Conservation (phyloP, 1,140 invertebrate genomes). For the Drosophila ohnishii region DNA sequence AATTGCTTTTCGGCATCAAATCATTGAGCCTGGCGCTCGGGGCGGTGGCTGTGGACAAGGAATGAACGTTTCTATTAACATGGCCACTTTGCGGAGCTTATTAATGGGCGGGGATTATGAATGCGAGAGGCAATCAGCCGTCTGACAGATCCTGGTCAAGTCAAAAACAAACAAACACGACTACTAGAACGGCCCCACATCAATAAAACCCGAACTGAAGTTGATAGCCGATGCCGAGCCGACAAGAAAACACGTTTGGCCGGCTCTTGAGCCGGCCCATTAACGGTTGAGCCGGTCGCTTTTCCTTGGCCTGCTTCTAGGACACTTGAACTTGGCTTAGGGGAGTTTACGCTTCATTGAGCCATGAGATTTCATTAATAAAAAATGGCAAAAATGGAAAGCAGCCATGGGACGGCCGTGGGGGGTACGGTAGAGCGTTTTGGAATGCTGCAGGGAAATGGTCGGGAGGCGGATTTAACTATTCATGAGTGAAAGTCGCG, state of each 20-base stretch:
- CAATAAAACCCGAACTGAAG: conserved; percentile 42
- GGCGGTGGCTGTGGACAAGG: background rate
- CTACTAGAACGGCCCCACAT: conserved; percentile 46
- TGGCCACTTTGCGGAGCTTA: conserved; percentile 46
- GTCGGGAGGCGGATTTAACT: conserved; percentile 68
- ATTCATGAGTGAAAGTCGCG: conserved; percentile 68
- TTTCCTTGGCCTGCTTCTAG: conserved; percentile 26
- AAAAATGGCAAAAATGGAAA: conserved; percentile 76
- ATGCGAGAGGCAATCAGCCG: conserved; percentile 50
- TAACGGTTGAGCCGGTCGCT: conserved; percentile 51
- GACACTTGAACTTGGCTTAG: conserved; percentile 58
- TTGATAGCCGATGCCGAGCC: conserved; percentile 16
- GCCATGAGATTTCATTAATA: conserved; percentile 81
- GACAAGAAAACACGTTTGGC: conserved; percentile 49
- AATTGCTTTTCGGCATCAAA: conserved; percentile 55
- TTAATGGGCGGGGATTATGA: conserved; percentile 66
- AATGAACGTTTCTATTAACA: conserved; percentile 42
- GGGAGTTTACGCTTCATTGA: conserved; percentile 77
- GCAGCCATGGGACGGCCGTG: conserved; percentile 36
- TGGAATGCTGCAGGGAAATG: conserved; percentile 35
- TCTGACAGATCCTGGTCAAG: conserved; percentile 44
- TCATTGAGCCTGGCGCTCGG: conserved; percentile 32
- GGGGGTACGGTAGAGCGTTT: background rate
- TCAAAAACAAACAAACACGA: conserved; percentile 44
- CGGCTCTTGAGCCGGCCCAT: conserved; percentile 59